phyloP scores from a whole-genome alignment of 1,140 invertebrate genomes.

The Temnothorax curvispinosus region DNA sequence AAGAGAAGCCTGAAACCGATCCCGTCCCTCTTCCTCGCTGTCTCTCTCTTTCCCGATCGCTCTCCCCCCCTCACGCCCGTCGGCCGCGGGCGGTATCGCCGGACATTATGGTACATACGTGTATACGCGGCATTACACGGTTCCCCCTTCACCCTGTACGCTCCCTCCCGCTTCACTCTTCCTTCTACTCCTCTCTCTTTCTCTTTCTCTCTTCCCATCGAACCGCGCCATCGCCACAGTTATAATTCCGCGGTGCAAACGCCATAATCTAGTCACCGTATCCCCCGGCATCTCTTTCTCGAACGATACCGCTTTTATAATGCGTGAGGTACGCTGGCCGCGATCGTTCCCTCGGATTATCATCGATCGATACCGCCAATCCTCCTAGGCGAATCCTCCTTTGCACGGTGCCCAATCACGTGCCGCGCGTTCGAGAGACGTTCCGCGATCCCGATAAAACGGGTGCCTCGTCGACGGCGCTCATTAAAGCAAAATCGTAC shows the following conservation, averaged over 20 bases:
- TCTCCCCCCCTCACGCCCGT: conserved; percentile 55
- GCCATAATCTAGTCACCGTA: conserved; percentile 82
- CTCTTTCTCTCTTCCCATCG: conserved; percentile 6
- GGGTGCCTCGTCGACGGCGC: conserved; percentile 15
- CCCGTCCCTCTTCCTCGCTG: conserved; percentile 60
- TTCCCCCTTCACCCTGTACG: conserved; percentile 41
- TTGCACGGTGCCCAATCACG: conserved; percentile 65
- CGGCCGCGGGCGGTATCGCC: conserved; percentile 60
- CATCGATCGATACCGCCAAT: conserved; percentile 76
- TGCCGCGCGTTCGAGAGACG: conserved; percentile 36
- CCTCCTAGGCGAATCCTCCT: conserved; percentile 73
- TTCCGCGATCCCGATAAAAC: conserved; percentile 45
- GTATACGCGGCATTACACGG: conserved; percentile 74
- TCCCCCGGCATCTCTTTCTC: conserved; percentile 70
- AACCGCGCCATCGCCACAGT: conserved; percentile 65
- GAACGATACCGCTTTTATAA: conserved; percentile 79
- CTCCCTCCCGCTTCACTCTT: background rate
- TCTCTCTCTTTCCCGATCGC: conserved; percentile 58
- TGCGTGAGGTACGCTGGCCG: conserved; percentile 72
- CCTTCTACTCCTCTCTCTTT: conserved; percentile 15
- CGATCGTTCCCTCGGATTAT: conserved; percentile 79
- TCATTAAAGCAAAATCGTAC: conserved; percentile 50
- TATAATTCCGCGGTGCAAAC: conserved; percentile 82
- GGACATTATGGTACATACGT: conserved; percentile 77
- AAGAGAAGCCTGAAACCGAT: conserved; percentile 63